Base-by-base conservation (phyloP, 2,888 invertebrate species). In the Theretra japonica region DNA sequence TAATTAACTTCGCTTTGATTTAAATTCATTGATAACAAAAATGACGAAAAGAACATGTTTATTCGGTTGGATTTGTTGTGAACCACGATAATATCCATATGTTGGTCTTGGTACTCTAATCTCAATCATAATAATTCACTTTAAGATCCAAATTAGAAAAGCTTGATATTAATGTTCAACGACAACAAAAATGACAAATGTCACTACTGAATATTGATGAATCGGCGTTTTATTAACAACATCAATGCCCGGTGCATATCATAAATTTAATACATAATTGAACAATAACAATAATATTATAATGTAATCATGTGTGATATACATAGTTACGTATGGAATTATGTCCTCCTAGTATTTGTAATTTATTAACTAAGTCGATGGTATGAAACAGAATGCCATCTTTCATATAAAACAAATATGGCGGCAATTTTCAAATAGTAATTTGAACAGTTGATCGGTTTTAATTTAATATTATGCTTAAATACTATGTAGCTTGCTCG, bases 1-100 rank as follows among this genome's bases (percentile, higher is more conserved):
- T 90, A 93, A 93, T 92, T 88, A 89, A 83, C 78, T 83, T 79
- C 76, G 80, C 79, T 85, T 84, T 88, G 89, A 90, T 90, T 88
- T 82, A 77, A 78, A 82, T 76, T 79, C 79, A 76, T 75, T 83
- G 86, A 84, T 87, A 87, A 82, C 77, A 69, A 41, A 71, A 56
- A 74, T 83, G 82, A 83, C 80, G 82, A 70, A 57, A 74, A 71
- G 59, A 74, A 70, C 68, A 71, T 70, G 76, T 75, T 75, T 73
- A 70, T 75, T 77, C 77, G 75, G 75, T 74, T n/a, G 8, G 48
- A 48, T 48, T 65, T 65, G 65, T 65, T 65, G 65, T 65, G 48
- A 65, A 23, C 11, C 15, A 8, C 17, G 41, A 48, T 48, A 41
- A 65, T 23, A 25, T 58, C 15, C 53, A 53, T 41, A 23, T 19